Conservation (phyloP, 2,113 vertebrate genomes). For the Cochlearius cochlearius region DNA sequence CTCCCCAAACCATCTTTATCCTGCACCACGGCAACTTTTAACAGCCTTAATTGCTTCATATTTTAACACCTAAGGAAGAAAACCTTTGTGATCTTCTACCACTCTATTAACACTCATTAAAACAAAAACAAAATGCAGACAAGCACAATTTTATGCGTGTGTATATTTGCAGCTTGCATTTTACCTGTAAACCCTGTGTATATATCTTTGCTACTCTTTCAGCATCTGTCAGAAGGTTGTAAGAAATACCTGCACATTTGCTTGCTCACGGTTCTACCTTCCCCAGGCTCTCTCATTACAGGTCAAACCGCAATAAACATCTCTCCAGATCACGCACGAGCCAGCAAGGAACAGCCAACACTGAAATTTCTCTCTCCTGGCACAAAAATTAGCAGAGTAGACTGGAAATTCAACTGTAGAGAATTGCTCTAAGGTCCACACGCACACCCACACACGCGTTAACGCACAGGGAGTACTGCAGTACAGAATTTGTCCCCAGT, state of each 20-base stretch:
- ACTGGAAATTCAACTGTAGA: not conserved
- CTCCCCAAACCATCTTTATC: not conserved
- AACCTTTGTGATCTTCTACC: not conserved
- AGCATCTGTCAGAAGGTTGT: not conserved
- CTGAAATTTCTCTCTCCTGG: not conserved
- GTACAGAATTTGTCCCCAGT: not conserved
- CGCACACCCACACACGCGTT: rapidly evolving
- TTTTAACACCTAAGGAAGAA: not conserved
- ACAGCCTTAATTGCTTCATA: not conserved
- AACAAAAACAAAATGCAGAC: not conserved
- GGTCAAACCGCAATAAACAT: not conserved
- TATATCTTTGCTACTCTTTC: not conserved
- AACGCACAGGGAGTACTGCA: rapidly evolving
- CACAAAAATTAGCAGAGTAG: not conserved
- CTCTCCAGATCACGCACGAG: not conserved
- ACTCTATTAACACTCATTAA: not conserved
- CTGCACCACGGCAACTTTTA: constrained; percentile 38
- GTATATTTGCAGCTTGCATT: not conserved
- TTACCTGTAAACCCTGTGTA: not conserved
- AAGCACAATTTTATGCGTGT: not conserved
- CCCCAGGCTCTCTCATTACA: not conserved
- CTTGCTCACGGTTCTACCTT: not conserved
- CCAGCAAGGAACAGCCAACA: not conserved
- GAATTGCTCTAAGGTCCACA: not conserved
- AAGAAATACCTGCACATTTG: not conserved